Evolutionary conservation across 2,113 vertebrate genomes (phyloP), one percentile per base, ranked within the genome.

Genomic region (Cariama cristata): DNA sequence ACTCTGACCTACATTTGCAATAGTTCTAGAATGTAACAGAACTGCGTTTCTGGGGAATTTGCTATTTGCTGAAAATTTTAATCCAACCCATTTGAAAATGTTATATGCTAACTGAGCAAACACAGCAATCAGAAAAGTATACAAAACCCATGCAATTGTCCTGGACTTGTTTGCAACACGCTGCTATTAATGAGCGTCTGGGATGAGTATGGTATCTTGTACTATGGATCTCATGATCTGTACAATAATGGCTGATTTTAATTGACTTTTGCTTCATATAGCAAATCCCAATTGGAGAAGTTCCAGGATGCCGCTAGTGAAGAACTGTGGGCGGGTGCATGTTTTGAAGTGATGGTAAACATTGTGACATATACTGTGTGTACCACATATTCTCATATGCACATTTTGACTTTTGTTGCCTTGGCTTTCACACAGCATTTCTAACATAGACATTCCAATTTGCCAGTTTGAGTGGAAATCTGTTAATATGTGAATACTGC

Each of bases 281-380:
- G 93, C 91, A 93, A 97, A 97, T 97, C 95, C 90, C 95, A 88
- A 90, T 55, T 98, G 97, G 97, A 98, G 94, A 80, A 80, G 83
- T 97, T 97, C 97, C 97, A 98, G 97, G 93, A 97, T 53, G 96
- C 97, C 7, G 93, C 93, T 94, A 96, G 90, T 94, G 95, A 97
- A 50, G 95, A 93, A 59, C 96, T 97, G 97, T 98, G 97, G 97
- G 97, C 56, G 97, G 95, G 95, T 93, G 96, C 97, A 97, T 96
- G 97, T 96, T 97, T 97, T 98, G 96, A 98, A 97, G 97, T 97
- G 97, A 97, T 92, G 93, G 96, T 98, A 98, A 98, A 98, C 97
- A 98, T 97, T 98, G 95, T 98, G 97, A 98, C 97, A 98, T 95
- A 97, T 95, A 95, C 91, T 97, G 96, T 97, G 96, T 95, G 89